Evolutionary conservation across 2,888 invertebrate genomes (phyloP), one percentile per base, ranked within the genome.

Genomic region (Dynastes hyllus): DNA sequence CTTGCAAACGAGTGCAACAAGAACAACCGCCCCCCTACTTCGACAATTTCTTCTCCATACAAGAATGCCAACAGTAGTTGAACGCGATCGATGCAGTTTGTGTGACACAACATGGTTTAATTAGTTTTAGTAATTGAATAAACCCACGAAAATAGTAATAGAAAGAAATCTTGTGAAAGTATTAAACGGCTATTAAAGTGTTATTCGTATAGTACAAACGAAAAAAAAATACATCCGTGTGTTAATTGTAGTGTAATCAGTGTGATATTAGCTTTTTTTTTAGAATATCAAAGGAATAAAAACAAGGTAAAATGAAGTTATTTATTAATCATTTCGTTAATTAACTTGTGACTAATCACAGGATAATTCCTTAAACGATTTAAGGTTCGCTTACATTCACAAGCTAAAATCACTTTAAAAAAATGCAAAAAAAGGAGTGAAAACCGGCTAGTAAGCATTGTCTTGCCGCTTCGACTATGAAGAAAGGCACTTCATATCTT

Each of bases 51-150:
- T 78, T 73, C 50, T 37, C 65, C 45, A 37, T 37, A n/a, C 78
- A 78, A 78, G 73, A 78, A 78, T 71, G 78, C 73, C 71, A 78
- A 78, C 78, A 73, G 73, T 73, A 73, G 78, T 78, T 40, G 53
- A 73, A 78, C 73, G 73, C 51, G 2, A 73, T 66, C 73, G 32
- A 55, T 65, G 78, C 37, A 29, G 73, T 51, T 22, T 40, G 65
- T 8, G 53, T 55, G 65, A 78, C 71, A 78, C 71, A 78, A 78
- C 40, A 78, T 73, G 73, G 65, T 78, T 37, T 51, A 37, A 75
- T 55, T 11, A 4, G 55, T 55, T n/a, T 16, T 13, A 58, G 22
- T 45, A 8, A 11, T 45, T 8, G 45, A 9, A 11, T 45, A 6
- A 45, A 45, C 11, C 45, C 11, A 11, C 8, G 11, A 45, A 45